Conservation (phyloP, 2,888 invertebrate genomes). For the Neoascia interrupta region DNA sequence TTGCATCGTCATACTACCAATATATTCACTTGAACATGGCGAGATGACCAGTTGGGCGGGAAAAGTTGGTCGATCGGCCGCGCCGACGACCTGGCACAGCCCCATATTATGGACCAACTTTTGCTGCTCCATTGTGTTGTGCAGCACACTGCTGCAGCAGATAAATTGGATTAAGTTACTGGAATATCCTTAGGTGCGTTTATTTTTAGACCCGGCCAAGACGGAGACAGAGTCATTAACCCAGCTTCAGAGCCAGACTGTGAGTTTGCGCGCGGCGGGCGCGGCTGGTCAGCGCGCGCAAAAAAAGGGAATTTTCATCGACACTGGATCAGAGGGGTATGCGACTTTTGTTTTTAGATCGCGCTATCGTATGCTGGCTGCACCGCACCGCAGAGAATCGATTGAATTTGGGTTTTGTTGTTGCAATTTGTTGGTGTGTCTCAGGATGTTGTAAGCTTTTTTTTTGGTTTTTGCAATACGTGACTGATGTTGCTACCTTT, state of each 20-base stretch:
- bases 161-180: constrained; percentile 69
- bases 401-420: constrained; percentile 52
- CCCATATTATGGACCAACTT: constrained; percentile 4
- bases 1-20: constrained; percentile 6
- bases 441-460: constrained; percentile 27
- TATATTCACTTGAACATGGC: constrained; percentile 1
- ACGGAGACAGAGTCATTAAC: constrained; percentile 60
- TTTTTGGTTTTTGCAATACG: neutral
- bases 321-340: too few relatives aligned
- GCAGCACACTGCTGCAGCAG: constrained; percentile 30
- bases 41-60: constrained; percentile 49
- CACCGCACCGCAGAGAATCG: constrained; percentile 60
- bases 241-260: constrained; percentile 46
- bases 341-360: constrained; percentile 3
- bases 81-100: neutral
- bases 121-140: constrained; percentile 29
- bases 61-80: constrained; percentile 15
- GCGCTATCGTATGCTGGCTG: constrained; percentile 32
- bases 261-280: constrained; percentile 34
- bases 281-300: constrained; percentile 7
- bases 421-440: constrained; percentile 61
- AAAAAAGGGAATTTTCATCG: constrained; percentile 1
- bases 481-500: too few relatives aligned
- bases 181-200: constrained; percentile 65
- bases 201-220: constrained; percentile 58